Percentiles rank a stretch among this genome's conserved stretches.
phyloP scores from a whole-genome alignment of 2,888 invertebrate species.

The Notodromas monacha region DNA sequence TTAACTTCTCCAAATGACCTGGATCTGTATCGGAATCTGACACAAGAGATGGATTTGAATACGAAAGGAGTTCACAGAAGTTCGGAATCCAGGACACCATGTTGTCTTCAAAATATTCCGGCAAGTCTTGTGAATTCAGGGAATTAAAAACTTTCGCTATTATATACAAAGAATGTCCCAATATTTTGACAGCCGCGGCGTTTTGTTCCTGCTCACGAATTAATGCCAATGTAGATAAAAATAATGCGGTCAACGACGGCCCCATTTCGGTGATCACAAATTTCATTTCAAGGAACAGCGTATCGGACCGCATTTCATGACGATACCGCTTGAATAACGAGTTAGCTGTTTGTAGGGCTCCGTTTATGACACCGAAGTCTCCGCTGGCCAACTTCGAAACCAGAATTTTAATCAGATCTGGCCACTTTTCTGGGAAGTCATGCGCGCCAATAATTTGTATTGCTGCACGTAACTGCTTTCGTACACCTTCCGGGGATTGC shows the following conservation, averaged over 20 bases:
- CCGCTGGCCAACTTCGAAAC: constrained; percentile 54
- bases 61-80: constrained; percentile 42
- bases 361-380: constrained; percentile 77
- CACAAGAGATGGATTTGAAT: constrained; percentile 38
- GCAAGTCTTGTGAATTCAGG: constrained; percentile 82
- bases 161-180: constrained; percentile 55
- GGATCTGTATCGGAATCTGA: constrained; percentile 44
- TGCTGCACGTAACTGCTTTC: constrained; percentile 76
- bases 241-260: constrained; percentile 46
- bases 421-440: constrained; percentile 93
- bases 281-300: constrained; percentile 84
- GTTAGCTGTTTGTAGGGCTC: constrained; percentile 72
- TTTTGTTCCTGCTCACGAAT: constrained; percentile 42
- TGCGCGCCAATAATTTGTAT: constrained; percentile 80
- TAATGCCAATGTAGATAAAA: constrained; percentile 34
- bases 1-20: constrained; percentile 56
- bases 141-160: constrained; percentile 88
- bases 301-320: constrained; percentile 75
- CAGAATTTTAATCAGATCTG: constrained; percentile 64
- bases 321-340: constrained; percentile 84
- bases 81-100: constrained; percentile 80
- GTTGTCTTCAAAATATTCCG: constrained; percentile 96
- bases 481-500: constrained; percentile 54
- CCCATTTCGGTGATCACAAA: constrained; percentile 77
- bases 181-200: constrained; percentile 41